Percentiles rank a stretch among this genome's conserved stretches.
phyloP scores from a whole-genome alignment of 2,888 invertebrate genomes.

The Macrosiphum euphorbiae region DNA sequence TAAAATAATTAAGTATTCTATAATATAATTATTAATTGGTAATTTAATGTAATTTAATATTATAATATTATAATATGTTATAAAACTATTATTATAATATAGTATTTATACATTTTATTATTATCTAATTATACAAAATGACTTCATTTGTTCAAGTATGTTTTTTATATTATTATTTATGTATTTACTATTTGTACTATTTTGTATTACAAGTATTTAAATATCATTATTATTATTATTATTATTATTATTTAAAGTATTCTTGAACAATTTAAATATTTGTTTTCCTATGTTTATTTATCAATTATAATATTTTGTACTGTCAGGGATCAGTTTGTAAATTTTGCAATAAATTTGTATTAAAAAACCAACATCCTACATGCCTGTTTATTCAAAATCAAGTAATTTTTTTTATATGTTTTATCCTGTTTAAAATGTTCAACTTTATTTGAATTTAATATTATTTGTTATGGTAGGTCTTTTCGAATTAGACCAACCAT shows the following conservation, averaged over 20 bases:
- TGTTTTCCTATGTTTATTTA: not conserved
- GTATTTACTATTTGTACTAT: not conserved
- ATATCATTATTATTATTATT: not conserved
- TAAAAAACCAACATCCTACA: slow-evolving; percentile 3
- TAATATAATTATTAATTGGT: too few species aligned
- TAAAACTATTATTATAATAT: not conserved
- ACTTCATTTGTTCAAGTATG: slow-evolving; percentile 8
- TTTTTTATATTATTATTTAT: slow-evolving; percentile 4
- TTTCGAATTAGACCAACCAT: not conserved
- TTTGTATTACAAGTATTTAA: not conserved
- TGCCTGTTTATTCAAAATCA: slow-evolving; percentile 5
- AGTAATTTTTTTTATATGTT: not conserved
- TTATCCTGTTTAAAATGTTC: not conserved
- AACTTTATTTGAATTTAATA: not conserved
- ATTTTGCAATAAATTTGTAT: not conserved
- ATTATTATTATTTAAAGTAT: not conserved
- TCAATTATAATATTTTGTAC: slow-evolving; percentile 12
- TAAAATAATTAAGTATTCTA: not conserved
- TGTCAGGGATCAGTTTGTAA: slow-evolving; percentile 5
- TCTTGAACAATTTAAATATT: slow-evolving; percentile 11
- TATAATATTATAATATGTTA: too few species aligned
- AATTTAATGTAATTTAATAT: too few species aligned
- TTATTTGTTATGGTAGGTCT: not conserved
- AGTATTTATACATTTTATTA: too few species aligned
- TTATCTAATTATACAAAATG: not conserved